These are phyloP conservation scores for Sphinx pinastri DNA, from an alignment of 2,888 invertebrate species.

Conservation along the genomic window DNA sequence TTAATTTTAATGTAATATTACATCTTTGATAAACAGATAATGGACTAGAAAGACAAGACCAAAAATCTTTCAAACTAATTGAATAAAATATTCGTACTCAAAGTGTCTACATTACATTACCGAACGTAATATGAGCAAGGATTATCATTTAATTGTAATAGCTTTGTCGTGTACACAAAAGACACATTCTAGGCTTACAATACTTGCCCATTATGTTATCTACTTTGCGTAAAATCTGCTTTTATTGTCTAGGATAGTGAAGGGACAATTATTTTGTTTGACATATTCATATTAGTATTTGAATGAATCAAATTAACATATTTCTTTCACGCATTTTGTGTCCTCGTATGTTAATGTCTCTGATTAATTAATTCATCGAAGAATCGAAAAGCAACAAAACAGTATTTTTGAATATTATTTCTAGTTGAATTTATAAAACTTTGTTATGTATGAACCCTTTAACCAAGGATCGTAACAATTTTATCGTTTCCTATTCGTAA, in stretches of 20 bases:
- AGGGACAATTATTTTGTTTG: too few relatives aligned
- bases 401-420: neutral
- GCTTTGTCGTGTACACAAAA: neutral
- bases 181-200: neutral
- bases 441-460: slow-evolving; percentile 4
- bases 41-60: neutral
- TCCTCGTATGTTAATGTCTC: too few relatives aligned
- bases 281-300: too few relatives aligned
- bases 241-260: neutral
- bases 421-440: neutral
- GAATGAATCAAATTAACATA: too few relatives aligned
- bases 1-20: neutral
- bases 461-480: slow-evolving; percentile 17
- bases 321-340: too few relatives aligned
- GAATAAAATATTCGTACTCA: neutral
- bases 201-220: neutral
- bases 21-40: neutral
- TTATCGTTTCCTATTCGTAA: slow-evolving; percentile 18
- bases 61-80: slow-evolving; percentile 1
- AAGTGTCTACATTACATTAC: neutral
- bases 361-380: neutral
- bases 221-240: neutral
- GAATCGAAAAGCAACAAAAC: neutral
- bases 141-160: slow-evolving; percentile 1
- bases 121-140: neutral